phyloP scores from a whole-genome alignment of 2,113 vertebrate genomes.

The Macrotis lagotis region DNA sequence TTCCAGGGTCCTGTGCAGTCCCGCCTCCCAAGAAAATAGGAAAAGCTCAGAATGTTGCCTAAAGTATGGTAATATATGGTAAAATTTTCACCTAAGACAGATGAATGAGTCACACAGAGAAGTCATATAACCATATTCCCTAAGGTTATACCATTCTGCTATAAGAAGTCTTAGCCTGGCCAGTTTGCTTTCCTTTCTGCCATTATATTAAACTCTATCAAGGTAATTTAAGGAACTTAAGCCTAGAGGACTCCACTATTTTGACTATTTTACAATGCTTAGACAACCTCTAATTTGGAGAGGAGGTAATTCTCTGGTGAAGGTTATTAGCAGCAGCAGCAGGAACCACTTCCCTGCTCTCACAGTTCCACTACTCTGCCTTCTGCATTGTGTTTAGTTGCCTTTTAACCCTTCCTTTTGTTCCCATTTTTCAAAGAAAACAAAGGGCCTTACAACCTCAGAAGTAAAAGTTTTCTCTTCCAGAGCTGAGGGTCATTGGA shows the following conservation, averaged over 20 bases:
- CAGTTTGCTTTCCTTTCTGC: background rate
- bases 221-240: background rate
- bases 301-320: background rate
- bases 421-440: background rate
- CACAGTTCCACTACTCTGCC: background rate
- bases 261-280: background rate
- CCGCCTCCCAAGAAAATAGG: background rate
- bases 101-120: background rate
- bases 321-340: background rate
- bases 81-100: background rate
- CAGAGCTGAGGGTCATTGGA: accelerated
- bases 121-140: background rate
- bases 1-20: background rate
- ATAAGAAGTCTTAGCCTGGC: background rate
- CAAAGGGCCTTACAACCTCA: background rate
- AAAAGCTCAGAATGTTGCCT: background rate
- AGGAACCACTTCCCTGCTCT: background rate
- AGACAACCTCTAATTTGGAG: background rate
- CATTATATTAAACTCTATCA: background rate
- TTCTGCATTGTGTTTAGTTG: background rate
- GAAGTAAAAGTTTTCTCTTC: background rate
- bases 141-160: background rate
- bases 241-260: background rate
- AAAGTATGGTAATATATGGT: no score
- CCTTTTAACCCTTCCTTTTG: background rate